Evolutionary conservation across 2,113 vertebrate genomes (phyloP).

Genomic region (Osmerus eperlanus): DNA sequence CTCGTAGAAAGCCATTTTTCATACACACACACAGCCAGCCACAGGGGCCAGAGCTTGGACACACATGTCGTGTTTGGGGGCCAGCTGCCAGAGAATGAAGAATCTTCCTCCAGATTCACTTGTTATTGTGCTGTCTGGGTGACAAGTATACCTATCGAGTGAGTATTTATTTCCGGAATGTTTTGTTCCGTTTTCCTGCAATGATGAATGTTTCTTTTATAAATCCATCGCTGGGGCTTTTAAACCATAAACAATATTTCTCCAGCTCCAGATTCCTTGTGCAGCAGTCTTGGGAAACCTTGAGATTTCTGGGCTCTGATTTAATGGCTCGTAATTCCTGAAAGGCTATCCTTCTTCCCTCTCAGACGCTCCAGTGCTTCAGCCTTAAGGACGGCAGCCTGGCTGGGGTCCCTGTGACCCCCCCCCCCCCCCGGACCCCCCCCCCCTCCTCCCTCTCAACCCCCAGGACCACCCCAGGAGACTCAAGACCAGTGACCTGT

Average conservation of each 20-base stretch:
- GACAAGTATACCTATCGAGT: constrained; percentile 85
- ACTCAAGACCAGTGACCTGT: constrained; percentile 35
- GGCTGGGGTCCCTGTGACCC: not conserved
- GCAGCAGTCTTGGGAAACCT: constrained; percentile 97
- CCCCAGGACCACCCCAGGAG: constrained; percentile 52
- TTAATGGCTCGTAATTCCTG: constrained; percentile 94
- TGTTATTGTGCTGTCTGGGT: constrained; percentile 82
- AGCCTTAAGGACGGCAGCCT: constrained; percentile 45
- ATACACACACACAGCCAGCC: not conserved
- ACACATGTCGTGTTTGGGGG: constrained; percentile 54
- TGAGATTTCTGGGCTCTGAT: constrained; percentile 97
- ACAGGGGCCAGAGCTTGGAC: constrained; percentile 2
- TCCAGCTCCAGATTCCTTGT: constrained; percentile 93
- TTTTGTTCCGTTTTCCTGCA: constrained; percentile 98
- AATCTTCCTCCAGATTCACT: constrained; percentile 78
- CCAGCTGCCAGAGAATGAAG: constrained; percentile 73
- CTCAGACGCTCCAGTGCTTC: constrained; percentile 58
- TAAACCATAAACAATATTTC: constrained; percentile 94
- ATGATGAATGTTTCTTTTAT: constrained; percentile 87
- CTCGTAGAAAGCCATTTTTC: not conserved
- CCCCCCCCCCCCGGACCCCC: constrained; percentile 11
- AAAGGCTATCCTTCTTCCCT: constrained; percentile 78
- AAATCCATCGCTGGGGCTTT: constrained; percentile 79
- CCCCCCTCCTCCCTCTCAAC: constrained; percentile 28
- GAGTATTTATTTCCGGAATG: constrained; percentile 89